Evolutionary conservation across 2,888 invertebrate species (phyloP).

Genomic region (Tryphoninae sp.): DNA sequence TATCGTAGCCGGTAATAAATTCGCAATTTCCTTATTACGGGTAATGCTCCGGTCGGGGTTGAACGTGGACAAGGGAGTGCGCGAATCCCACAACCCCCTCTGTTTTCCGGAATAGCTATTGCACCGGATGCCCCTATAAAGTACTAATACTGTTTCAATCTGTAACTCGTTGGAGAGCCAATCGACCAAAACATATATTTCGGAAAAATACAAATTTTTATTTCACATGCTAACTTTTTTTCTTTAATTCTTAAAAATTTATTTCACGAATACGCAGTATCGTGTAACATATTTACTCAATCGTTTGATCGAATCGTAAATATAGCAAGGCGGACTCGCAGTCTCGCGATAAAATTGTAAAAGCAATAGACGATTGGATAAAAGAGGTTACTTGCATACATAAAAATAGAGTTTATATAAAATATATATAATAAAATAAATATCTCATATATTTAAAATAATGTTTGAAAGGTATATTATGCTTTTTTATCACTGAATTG

Average conservation of each 20-base stretch:
- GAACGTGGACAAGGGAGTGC: conserved; percentile 62
- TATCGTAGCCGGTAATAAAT: conserved; percentile 80
- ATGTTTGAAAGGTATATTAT: too few relatives aligned
- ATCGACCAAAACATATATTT: neutral
- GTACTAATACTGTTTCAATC: conserved; percentile 2
- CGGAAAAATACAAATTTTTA: neutral
- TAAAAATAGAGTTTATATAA: too few relatives aligned
- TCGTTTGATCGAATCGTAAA: too few relatives aligned
- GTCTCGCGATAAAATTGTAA: too few relatives aligned
- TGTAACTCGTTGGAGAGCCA: neutral
- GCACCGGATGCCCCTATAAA: conserved; percentile 18
- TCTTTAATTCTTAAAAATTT: neutral
- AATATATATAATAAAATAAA: too few relatives aligned
- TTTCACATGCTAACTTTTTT: neutral
- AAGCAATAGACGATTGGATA: too few relatives aligned
- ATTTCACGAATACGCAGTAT: too few relatives aligned
- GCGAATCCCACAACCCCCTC: conserved; percentile 44
- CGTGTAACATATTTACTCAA: too few relatives aligned
- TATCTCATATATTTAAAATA: too few relatives aligned
- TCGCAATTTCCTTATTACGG: conserved; percentile 82
- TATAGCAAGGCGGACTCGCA: too few relatives aligned
- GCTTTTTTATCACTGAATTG: too few relatives aligned
- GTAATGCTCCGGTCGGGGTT: conserved; percentile 80
- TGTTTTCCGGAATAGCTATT: conserved; percentile 48
- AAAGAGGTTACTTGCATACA: too few relatives aligned